Conservation (phyloP, 2,888 invertebrate species). For the Hymenopus coronatus region DNA sequence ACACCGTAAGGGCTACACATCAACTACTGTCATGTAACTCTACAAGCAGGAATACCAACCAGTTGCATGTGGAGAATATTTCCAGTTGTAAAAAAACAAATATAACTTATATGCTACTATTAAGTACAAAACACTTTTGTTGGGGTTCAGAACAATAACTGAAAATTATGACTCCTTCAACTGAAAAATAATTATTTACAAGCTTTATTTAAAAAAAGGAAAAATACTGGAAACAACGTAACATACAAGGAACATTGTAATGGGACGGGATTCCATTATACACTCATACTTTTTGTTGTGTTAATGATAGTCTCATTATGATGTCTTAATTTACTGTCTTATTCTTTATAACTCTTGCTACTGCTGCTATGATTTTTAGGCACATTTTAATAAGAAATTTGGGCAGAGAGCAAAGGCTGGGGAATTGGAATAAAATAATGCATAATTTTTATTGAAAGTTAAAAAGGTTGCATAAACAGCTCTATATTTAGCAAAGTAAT, state of each 20-base stretch:
- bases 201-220: not conserved
- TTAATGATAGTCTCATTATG: too few relatives aligned
- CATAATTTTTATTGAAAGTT: too few relatives aligned
- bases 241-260: not conserved
- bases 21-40: not conserved
- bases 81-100: not conserved
- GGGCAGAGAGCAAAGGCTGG: too few relatives aligned
- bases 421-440: too few relatives aligned
- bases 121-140: not conserved
- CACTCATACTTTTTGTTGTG: not conserved
- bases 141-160: not conserved
- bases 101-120: not conserved
- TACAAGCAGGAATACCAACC: not conserved
- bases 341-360: too few relatives aligned
- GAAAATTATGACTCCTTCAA: not conserved
- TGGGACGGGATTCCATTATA: not conserved
- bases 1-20: not conserved
- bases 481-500: too few relatives aligned
- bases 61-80: not conserved
- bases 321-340: too few relatives aligned
- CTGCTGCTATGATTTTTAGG: too few relatives aligned
- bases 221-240: not conserved
- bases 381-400: too few relatives aligned
- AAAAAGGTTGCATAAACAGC: too few relatives aligned
- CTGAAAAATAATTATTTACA: not conserved